Percentiles rank a stretch among this genome's conserved stretches.
Conservation (phyloP, 2,888 invertebrate species). For the Cryptus viduatorius region DNA sequence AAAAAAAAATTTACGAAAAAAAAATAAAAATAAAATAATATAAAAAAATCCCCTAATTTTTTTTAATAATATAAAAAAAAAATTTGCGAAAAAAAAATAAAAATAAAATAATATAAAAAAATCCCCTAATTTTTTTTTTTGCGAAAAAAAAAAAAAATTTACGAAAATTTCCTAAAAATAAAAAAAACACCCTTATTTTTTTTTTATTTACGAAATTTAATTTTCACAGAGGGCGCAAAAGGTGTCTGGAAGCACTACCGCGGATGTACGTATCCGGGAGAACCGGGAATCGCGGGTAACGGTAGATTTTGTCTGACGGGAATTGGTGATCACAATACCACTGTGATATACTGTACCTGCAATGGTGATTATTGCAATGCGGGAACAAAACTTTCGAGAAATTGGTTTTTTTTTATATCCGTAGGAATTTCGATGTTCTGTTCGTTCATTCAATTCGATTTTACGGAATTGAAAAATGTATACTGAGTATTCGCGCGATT, state of each 20-base stretch:
- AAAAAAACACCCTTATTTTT: too few species aligned
- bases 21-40: too few species aligned
- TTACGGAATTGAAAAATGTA: conserved; percentile 28
- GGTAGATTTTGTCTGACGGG: conserved; percentile 96
- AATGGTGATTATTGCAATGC: conserved; percentile 96
- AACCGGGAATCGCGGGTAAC: conserved; percentile 95
- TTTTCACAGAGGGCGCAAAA: conserved; percentile 87
- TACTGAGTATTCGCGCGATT: too few species aligned
- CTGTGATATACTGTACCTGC: conserved; percentile 97
- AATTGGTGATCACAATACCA: conserved; percentile 96
- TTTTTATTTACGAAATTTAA: conserved; percentile 25
- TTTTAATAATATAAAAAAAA: too few species aligned
- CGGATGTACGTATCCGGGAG: conserved; percentile 95
- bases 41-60: too few species aligned
- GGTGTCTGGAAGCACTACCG: conserved; percentile 96
- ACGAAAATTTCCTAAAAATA: too few species aligned
- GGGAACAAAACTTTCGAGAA: conserved; percentile 83
- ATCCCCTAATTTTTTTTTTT: too few species aligned
- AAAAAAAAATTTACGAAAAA: too few species aligned
- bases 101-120: too few species aligned
- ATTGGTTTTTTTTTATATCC: conserved; percentile 67
- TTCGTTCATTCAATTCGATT: conserved; percentile 43
- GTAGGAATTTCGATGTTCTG: conserved; percentile 65
- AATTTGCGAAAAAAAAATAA: too few species aligned
- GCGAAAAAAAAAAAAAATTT: too few species aligned